phyloP scores from a whole-genome alignment of 2,113 vertebrate genomes.

The Corvus cornix region DNA sequence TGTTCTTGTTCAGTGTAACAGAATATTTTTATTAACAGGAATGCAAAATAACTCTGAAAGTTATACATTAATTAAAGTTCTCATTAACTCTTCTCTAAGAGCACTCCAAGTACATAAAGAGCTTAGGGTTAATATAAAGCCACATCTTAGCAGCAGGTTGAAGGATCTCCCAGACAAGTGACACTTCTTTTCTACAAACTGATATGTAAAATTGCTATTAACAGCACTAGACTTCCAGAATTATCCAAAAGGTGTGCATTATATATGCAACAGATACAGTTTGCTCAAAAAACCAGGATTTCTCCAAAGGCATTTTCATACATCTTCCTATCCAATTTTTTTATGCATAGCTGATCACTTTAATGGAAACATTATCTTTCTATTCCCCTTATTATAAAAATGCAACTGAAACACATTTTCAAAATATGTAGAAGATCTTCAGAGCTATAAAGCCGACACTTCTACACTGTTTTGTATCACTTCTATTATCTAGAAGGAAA shows the following conservation, averaged over 20 bases:
- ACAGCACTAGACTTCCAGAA: background rate
- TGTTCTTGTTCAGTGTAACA: constrained; percentile 48
- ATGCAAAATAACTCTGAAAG: constrained; percentile 40
- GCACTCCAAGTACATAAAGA: background rate
- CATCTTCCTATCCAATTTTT: constrained; percentile 25
- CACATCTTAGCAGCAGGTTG: background rate
- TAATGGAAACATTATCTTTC: constrained; percentile 67
- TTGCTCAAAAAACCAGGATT: constrained; percentile 41
- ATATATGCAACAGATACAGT: background rate
- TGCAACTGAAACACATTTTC: constrained; percentile 37
- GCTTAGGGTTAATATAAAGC: background rate
- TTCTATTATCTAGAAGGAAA: constrained; percentile 21
- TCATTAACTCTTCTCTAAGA: constrained; percentile 40
- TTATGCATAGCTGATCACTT: constrained; percentile 48
- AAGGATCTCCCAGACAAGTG: background rate
- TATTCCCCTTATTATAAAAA: constrained; percentile 53
- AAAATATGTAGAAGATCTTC: constrained; percentile 21
- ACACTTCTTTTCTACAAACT: background rate
- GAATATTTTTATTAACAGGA: constrained; percentile 57
- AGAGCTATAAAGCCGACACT: constrained; percentile 46
- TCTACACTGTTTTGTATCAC: constrained; percentile 1
- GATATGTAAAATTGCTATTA: background rate
- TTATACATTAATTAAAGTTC: constrained; percentile 43
- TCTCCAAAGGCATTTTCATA: constrained; percentile 43
- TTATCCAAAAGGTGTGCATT: background rate